Evolutionary conservation across 1,140 invertebrate genomes (phyloP).

Genomic region (Cydia amplana): DNA sequence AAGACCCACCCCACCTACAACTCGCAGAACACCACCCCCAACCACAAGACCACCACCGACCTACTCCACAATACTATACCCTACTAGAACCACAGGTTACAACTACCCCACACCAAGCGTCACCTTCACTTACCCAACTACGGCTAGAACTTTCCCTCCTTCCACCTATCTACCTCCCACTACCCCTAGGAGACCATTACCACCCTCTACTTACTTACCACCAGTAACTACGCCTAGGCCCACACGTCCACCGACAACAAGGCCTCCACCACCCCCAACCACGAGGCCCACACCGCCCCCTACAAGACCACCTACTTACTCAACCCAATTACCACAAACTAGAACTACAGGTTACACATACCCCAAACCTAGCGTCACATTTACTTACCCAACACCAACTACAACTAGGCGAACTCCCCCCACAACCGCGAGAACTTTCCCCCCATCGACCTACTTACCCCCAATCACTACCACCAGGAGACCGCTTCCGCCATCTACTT

Average conservation of each 20-base stretch:
- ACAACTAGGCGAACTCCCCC: constrained; percentile 29
- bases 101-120: constrained; percentile 27
- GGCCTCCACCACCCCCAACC: constrained; percentile 37
- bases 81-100: constrained; percentile 35
- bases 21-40: constrained; percentile 40
- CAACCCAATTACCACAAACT: constrained; percentile 13
- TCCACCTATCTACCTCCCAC: constrained; percentile 17
- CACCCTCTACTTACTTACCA: constrained; percentile 21
- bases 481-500: constrained; percentile 13
- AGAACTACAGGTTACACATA: constrained; percentile 47
- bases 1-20: constrained; percentile 39
- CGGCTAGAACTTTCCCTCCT: not conserved
- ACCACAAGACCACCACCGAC: constrained; percentile 40
- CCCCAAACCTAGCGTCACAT: constrained; percentile 44
- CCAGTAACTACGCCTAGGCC: constrained; percentile 38
- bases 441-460: not conserved
- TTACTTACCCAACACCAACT: constrained; percentile 46
- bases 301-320: constrained; percentile 40
- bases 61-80: constrained; percentile 7
- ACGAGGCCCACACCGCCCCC: constrained; percentile 35
- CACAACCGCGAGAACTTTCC: constrained; percentile 15
- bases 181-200: constrained; percentile 33
- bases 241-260: constrained; percentile 39
- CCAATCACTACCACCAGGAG: constrained; percentile 34
- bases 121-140: constrained; percentile 27